Percentiles rank a stretch among this genome's conserved stretches.
These are phyloP conservation scores for mouse (Mus musculus) DNA, from an alignment of 2,113 vertebrate species.

Conservation along the genomic window DNA sequence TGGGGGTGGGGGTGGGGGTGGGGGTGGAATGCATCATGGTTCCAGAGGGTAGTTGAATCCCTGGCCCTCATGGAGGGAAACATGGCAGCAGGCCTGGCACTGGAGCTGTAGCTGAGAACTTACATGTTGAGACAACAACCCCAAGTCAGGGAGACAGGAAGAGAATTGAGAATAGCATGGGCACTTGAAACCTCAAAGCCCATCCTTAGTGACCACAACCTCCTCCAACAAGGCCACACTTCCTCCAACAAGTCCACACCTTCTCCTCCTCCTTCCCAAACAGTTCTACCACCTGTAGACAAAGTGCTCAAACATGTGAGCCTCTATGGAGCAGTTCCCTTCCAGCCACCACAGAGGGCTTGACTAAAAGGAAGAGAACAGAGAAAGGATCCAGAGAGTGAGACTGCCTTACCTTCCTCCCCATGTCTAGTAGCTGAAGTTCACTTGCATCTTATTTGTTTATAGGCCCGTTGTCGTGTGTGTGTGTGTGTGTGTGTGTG, in stretches of 20 bases:
- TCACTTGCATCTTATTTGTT: background rate
- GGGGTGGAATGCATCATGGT: background rate
- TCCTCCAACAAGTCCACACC: background rate
- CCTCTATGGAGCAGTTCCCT: background rate
- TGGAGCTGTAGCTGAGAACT: background rate
- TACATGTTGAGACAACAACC: background rate
- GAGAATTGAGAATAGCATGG: background rate
- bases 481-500: no score
- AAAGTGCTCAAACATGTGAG: background rate
- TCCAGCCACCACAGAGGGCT: background rate
- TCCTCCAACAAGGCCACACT: background rate
- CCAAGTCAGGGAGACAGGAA: background rate
- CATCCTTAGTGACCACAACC: background rate
- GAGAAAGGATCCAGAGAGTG: background rate
- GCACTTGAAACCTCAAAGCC: background rate
- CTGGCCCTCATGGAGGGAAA: background rate
- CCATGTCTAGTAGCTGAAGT: background rate
- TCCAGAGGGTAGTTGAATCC: background rate
- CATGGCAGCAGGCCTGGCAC: background rate
- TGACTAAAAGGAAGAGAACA: constrained; percentile 7
- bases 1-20: background rate
- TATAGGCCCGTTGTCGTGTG: background rate
- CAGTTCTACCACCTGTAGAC: background rate
- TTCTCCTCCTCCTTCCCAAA: background rate
- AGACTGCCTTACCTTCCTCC: background rate